phyloP scores from a whole-genome alignment of 2,888 invertebrate species.

The Chrysopilus asiliformis region DNA sequence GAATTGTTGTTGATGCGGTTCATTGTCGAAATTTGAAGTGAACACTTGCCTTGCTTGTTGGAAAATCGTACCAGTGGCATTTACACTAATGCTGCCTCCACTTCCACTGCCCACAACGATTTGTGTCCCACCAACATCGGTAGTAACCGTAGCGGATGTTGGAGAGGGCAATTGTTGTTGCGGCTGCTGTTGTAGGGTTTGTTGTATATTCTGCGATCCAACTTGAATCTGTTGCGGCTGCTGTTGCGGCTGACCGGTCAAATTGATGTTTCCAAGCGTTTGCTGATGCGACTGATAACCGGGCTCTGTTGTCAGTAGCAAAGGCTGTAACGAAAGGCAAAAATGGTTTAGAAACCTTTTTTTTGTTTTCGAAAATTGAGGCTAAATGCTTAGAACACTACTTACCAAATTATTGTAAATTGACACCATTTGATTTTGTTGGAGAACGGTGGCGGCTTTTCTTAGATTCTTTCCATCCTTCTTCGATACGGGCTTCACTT shows the following conservation, averaged over 20 bases:
- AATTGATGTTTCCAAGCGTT: constrained; percentile 1
- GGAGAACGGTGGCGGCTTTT: constrained; percentile 41
- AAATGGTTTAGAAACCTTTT: constrained; percentile 4
- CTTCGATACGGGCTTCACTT: constrained; percentile 67
- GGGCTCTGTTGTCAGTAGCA: constrained; percentile 21
- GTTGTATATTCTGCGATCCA: constrained; percentile 5
- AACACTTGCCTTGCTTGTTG: constrained; percentile 3
- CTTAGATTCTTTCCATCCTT: constrained; percentile 64
- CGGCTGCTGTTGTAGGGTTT: constrained; percentile 20
- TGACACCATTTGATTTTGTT: constrained; percentile 36
- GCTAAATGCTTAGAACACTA: constrained; percentile 21
- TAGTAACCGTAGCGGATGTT: no score
- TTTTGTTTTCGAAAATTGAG: not conserved
- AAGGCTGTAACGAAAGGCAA: constrained; percentile 14
- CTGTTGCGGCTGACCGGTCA: constrained; percentile 1
- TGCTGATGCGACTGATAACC: constrained; percentile 13
- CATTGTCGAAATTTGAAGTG: constrained; percentile 19
- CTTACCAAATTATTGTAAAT: constrained; percentile 34
- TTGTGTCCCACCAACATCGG: no score
- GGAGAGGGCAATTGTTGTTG: no score
- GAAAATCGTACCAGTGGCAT: no score
- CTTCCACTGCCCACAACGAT: no score
- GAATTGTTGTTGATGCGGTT: constrained; percentile 19
- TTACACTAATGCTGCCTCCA: no score
- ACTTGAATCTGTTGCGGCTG: not conserved